These are phyloP conservation scores for Aphelocoma californica DNA, from an alignment of 2,797 vertebrate genomes.

Conservation along the genomic window DNA sequence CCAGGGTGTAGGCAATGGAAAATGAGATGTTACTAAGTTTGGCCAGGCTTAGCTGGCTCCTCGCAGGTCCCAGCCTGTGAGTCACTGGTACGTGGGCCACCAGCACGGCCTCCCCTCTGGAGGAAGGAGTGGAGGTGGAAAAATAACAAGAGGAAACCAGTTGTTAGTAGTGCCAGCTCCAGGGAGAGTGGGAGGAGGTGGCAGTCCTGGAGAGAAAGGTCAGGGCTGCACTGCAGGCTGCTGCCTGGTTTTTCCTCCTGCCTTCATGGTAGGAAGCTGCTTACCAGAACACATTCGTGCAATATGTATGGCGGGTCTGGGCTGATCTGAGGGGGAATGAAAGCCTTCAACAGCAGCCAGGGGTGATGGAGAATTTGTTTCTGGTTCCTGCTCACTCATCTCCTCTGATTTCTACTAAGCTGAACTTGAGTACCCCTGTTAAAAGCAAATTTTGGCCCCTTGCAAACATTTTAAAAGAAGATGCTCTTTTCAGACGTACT, in stretches of 20 bases:
- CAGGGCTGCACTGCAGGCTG: background rate
- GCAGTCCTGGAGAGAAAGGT: constrained; percentile 45
- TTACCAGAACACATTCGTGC: rapidly evolving
- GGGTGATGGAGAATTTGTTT: background rate
- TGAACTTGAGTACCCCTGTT: background rate
- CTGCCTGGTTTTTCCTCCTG: background rate
- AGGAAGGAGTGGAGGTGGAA: constrained; percentile 46
- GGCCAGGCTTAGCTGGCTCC: constrained; percentile 31
- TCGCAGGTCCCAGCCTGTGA: constrained; percentile 33
- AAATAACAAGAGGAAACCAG: constrained; percentile 58
- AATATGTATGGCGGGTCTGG: background rate
- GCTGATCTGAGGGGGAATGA: background rate
- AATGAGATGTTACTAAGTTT: constrained; percentile 58
- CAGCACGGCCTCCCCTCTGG: constrained; percentile 36
- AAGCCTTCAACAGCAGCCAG: background rate
- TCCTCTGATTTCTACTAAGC: background rate
- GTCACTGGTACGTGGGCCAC: constrained; percentile 36
- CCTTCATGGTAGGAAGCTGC: background rate
- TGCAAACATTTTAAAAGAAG: background rate
- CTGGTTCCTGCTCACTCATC: background rate
- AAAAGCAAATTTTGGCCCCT: background rate
- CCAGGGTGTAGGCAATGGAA: constrained; percentile 43
- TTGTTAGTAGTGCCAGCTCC: constrained; percentile 34
- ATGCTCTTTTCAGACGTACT: background rate
- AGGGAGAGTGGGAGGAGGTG: constrained; percentile 30